These are phyloP conservation scores for Deroplatys truncata DNA, from an alignment of 2,888 invertebrate genomes.

Conservation along the genomic window DNA sequence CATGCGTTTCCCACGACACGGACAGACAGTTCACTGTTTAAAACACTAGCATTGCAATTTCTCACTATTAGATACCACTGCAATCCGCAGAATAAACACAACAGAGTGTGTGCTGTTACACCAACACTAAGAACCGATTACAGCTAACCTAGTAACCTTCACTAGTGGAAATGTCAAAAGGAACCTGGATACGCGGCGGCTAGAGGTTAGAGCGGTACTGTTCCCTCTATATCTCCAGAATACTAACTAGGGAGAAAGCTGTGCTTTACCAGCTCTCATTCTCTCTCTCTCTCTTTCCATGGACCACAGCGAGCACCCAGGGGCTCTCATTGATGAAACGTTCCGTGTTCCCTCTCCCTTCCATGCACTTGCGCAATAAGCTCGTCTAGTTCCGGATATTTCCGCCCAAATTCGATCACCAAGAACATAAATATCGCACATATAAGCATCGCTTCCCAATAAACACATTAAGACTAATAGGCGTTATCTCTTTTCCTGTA, in stretches of 20 bases:
- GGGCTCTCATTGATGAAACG: background rate
- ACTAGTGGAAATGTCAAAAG: background rate
- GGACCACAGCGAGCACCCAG: background rate
- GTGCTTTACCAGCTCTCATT: background rate
- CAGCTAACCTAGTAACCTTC: background rate
- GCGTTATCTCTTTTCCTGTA: background rate
- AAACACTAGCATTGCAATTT: background rate
- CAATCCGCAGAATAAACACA: background rate
- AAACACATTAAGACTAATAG: background rate
- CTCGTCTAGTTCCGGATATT: background rate
- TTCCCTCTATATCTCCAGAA: background rate
- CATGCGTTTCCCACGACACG: background rate
- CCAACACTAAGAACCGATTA: background rate
- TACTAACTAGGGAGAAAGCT: background rate
- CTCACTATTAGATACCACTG: background rate
- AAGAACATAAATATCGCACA: background rate
- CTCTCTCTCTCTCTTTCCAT: background rate
- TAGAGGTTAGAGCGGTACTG: background rate
- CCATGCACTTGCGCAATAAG: background rate
- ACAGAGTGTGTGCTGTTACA: background rate
- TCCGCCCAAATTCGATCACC: background rate
- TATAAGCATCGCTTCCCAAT: background rate
- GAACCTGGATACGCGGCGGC: background rate
- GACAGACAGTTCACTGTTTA: background rate
- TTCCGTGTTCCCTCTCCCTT: background rate